Percentiles rank a stretch among this genome's conserved stretches.
Evolutionary conservation across 2,888 invertebrate genomes (phyloP).

Genomic region (Hyppa rectilinea): DNA sequence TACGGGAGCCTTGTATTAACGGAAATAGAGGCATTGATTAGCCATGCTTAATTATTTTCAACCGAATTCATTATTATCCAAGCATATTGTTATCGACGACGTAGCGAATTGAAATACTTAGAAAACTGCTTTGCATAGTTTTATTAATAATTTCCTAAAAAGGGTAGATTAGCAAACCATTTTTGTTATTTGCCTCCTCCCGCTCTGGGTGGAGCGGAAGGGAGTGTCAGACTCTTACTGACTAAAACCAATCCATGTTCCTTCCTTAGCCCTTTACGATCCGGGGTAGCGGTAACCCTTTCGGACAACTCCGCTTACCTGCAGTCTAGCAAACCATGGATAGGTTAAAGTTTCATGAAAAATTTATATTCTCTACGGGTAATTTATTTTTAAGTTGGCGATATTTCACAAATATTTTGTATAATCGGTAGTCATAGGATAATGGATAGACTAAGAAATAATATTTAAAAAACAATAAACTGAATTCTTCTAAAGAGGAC

Average conservation of each 20-base stretch:
- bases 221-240: no score
- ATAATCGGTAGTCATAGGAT: no score
- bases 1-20: constrained; percentile 47
- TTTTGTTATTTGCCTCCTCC: no score
- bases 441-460: not conserved
- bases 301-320: no score
- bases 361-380: no score
- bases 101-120: constrained; percentile 15
- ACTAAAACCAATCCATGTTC: no score
- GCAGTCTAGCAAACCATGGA: no score
- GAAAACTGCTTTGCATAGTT: constrained; percentile 4
- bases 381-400: not conserved
- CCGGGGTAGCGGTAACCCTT: no score
- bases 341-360: not conserved
- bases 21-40: constrained; percentile 50
- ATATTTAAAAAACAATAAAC: not conserved
- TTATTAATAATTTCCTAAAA: constrained; percentile 13
- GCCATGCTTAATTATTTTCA: constrained; percentile 25
- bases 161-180: not conserved
- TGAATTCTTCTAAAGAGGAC: not conserved
- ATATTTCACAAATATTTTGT: not conserved
- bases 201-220: no score
- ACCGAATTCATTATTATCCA: constrained; percentile 4
- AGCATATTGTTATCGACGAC: constrained; percentile 13
- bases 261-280: no score